A percentile compares a stretch with the other conserved stretches of the same genome.
Conservation (phyloP, 2,113 vertebrate genomes). For the Pandion haliaetus region DNA sequence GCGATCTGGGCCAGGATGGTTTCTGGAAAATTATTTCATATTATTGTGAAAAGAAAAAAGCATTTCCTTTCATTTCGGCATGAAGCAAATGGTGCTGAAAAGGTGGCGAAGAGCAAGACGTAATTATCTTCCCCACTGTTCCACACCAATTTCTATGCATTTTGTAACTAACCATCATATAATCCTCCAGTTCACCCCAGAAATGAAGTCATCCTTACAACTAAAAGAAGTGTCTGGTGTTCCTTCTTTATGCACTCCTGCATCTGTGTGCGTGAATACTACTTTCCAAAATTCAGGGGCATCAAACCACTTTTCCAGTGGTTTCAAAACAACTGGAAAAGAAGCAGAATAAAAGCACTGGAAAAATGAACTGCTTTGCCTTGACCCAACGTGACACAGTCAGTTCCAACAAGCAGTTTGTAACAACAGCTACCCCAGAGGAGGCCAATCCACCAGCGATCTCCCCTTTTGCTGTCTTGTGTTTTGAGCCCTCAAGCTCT, state of each 20-base stretch:
- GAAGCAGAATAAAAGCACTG: background rate
- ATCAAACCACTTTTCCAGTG: background rate
- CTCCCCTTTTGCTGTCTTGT: background rate
- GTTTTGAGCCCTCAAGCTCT: background rate
- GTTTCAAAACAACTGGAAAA: conserved; percentile 5
- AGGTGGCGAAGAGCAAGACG: background rate
- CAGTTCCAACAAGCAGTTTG: background rate
- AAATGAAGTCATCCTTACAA: background rate
- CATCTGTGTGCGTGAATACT: background rate
- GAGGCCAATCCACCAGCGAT: background rate
- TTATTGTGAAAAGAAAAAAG: background rate
- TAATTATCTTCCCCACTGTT: background rate
- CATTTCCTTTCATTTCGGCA: background rate
- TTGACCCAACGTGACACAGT: background rate
- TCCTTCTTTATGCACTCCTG: background rate
- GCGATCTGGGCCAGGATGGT: background rate
- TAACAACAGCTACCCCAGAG: background rate
- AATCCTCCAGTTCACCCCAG: background rate
- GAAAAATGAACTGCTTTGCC: background rate
- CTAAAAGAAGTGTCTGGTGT: background rate
- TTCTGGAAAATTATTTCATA: conserved; percentile 18
- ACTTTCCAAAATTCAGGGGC: background rate
- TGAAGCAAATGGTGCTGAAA: background rate
- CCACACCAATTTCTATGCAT: background rate
- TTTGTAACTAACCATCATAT: background rate